Evolutionary conservation across 2,113 vertebrate genomes (phyloP), one percentile per base, ranked within the genome.

Genomic region (Fregata magnificens): DNA sequence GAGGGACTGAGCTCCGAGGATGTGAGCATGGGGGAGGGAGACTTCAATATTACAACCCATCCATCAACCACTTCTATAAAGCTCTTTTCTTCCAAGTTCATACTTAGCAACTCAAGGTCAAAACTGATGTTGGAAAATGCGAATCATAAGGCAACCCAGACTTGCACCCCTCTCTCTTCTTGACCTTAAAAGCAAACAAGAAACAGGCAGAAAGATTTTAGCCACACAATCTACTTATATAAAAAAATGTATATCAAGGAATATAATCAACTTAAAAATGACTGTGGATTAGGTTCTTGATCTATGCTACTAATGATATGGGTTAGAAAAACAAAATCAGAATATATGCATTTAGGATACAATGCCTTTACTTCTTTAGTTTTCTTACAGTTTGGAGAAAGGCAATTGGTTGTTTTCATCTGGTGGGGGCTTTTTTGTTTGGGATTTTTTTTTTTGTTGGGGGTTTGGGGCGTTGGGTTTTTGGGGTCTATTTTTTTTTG

Each of bases 31-130:
- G 69, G 80, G 95, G 79, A 93, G 80, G 95, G 84, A 86, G 70
- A 40, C 70, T 73, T 85, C 81, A 85, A 38, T 87, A 93, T 89
- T 94, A 90, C 83, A 95, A 96, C 69, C 83, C 86, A 97, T 95
- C 83, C 94, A 94, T 95, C 93, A 97, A 72, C 44, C 65, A 72
- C 58, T 89, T 67, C 81, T 82, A 58, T 85, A 95, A 93, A 94
- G 95, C 81, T 82, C 91, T 94, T 95, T 93, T 96, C 91, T 97
- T 95, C 89, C 86, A 89, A 85, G 88, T 84, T 93, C 84, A 85
- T 70, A 58, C 62, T 89, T 66, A 73, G 70, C 78, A 95, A 89
- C 86, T 82, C 88, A 85, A 62, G 81, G 81, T 95, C 94, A 97
- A 95, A 82, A 95, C 55, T 38, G 14, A 94, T 85, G 86, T 1